Conservation (phyloP, 2,797 vertebrate genomes). For the Artibeus lituratus region DNA sequence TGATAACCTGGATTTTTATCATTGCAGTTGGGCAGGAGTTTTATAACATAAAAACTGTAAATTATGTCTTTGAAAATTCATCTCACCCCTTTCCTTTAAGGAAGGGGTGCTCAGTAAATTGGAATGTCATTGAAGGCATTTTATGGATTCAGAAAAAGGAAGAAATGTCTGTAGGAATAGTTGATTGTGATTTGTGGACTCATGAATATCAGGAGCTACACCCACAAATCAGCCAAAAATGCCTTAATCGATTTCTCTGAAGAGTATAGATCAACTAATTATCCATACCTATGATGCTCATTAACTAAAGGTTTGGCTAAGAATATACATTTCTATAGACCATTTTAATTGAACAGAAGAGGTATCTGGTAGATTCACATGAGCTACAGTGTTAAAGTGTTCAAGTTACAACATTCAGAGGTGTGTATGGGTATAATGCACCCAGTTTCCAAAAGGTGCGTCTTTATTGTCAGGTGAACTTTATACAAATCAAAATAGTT, state of each 20-base stretch:
- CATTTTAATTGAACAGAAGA: neutral
- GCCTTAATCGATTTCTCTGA: constrained; percentile 22
- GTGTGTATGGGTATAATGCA: neutral
- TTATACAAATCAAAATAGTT: neutral
- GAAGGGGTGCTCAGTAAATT: neutral
- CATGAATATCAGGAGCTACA: constrained; percentile 22
- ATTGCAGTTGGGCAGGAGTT: neutral
- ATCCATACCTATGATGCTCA: neutral
- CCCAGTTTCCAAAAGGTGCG: neutral
- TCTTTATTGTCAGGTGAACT: neutral
- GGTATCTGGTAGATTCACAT: neutral
- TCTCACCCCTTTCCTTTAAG: neutral
- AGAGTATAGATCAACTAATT: constrained; percentile 4
- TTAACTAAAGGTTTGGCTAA: constrained; percentile 29
- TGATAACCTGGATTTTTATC: constrained; percentile 36
- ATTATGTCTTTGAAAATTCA: neutral
- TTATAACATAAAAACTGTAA: constrained; percentile 24
- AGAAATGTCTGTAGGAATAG: neutral
- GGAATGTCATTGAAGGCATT: constrained; percentile 1
- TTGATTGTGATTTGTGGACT: constrained; percentile 38
- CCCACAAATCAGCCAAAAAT: neutral
- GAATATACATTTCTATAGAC: neutral
- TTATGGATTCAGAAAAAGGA: constrained; percentile 27
- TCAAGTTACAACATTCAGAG: constrained; percentile 13
- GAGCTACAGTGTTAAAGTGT: neutral